These are phyloP conservation scores for Eueremaeus valkanovi DNA, from an alignment of 2,888 invertebrate genomes.

Conservation along the genomic window DNA sequence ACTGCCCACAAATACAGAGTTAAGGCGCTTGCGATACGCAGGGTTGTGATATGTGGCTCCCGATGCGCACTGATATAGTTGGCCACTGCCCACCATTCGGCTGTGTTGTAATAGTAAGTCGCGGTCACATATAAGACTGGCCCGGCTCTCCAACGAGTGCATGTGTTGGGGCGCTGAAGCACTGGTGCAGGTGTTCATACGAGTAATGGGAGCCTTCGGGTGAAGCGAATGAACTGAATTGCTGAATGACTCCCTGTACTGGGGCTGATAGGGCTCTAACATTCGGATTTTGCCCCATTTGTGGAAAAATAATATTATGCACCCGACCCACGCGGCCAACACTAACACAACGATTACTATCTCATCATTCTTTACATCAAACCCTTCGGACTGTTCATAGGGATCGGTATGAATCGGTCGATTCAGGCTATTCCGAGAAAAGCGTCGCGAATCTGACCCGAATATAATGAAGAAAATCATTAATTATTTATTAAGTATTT, in stretches of 20 bases:
- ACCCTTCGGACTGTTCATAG: constrained; percentile 34
- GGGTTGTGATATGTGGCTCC: constrained; percentile 37
- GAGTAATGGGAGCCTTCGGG: constrained; percentile 53
- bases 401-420: constrained; percentile 40
- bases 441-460: constrained; percentile 41
- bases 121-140: constrained; percentile 55
- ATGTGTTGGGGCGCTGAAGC: constrained; percentile 50
- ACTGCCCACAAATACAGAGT: constrained; percentile 76
- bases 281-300: constrained; percentile 91
- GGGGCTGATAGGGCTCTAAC: constrained; percentile 85
- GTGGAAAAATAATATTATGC: constrained; percentile 85
- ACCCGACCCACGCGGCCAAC: constrained; percentile 79
- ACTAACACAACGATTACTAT: constrained; percentile 78
- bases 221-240: constrained; percentile 52
- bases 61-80: constrained; percentile 35
- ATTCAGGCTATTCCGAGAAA: constrained; percentile 34
- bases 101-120: constrained; percentile 62
- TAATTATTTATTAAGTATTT: background rate
- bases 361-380: constrained; percentile 70
- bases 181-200: constrained; percentile 58
- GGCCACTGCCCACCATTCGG: constrained; percentile 52
- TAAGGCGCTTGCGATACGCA: constrained; percentile 62
- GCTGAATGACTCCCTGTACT: constrained; percentile 74
- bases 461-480: background rate
- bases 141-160: constrained; percentile 37